Evolutionary conservation across 1,140 invertebrate genomes (phyloP).

Genomic region (Eueides isabella): DNA sequence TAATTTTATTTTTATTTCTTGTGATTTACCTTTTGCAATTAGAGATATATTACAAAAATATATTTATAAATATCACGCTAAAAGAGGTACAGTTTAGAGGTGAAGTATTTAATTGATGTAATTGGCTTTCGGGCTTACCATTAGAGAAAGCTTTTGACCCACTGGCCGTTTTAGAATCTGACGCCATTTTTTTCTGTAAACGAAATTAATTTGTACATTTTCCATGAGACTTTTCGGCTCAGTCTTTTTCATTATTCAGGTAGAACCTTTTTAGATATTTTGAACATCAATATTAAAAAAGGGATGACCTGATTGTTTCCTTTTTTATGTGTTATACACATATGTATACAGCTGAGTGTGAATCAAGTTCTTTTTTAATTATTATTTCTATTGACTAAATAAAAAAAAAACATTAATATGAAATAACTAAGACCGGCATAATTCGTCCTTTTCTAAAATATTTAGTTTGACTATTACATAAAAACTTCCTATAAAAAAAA

Average conservation of each 20-base stretch:
- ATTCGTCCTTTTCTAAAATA: neutral
- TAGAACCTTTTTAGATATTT: conserved; percentile 61
- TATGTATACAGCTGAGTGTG: neutral
- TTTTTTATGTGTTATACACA: neutral
- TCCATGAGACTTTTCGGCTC: conserved; percentile 57
- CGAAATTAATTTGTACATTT: conserved; percentile 65
- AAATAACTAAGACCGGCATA: neutral
- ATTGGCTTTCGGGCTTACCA: conserved; percentile 68
- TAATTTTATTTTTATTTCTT: neutral
- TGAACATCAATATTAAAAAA: conserved; percentile 26
- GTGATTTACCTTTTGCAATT: neutral
- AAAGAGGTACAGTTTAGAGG: conserved; percentile 39
- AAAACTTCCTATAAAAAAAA: conserved; percentile 28
- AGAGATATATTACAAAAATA: conserved; percentile 2
- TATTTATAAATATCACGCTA: conserved; percentile 34
- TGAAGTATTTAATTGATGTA: conserved; percentile 75
- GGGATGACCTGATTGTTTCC: conserved; percentile 8
- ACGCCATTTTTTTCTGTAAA: conserved; percentile 60
- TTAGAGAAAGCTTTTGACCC: conserved; percentile 57
- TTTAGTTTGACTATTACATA: conserved; percentile 9
- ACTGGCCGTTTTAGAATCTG: conserved; percentile 57
- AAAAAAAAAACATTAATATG: neutral
- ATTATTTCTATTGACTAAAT: neutral
- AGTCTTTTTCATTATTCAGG: conserved; percentile 66
- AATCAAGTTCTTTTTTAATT: neutral